Evolutionary conservation across 2,888 invertebrate species (phyloP), one percentile per base, ranked within the genome.

Genomic region (Abrostola tripartita): DNA sequence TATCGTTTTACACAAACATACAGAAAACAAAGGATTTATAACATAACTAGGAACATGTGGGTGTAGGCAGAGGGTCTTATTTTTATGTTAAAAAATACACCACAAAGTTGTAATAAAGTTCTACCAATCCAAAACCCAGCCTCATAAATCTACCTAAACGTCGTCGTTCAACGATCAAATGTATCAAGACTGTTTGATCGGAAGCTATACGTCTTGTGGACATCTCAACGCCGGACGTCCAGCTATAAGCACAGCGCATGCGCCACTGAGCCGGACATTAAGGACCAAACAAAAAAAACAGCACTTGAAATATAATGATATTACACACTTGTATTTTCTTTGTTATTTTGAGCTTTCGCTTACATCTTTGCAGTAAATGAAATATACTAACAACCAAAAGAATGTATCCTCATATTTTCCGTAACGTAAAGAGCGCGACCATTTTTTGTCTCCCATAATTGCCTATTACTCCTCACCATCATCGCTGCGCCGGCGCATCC

Each of bases 171-270:
- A 41, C 37, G 14, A 44, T 37, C 44, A 49, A 85, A 88, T n/a
- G 74, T 87, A 88, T 86, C 91, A 91, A 91, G 77, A 86, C 52
- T 38, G 14, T 12, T 74, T 11, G 14, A 61, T 63, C 71, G 76
- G 79, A 76, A 81, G 72, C 74, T 40, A 60, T 64, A 36, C 58
- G 58, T 70, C 57, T 62, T 73, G 70, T 68, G 68, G 70, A 81
- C 78, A 84, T 83, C 81, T 83, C 81, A 61, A 64, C 68, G 78
- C 84, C 90, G 92, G 88, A 92, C 87, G 87, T 89, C 85, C 91
- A 89, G 73, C 71, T 75, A 68, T 62, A 79, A 77, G 79, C 85
- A 87, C 87, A 88, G 83, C 85, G 86, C 88, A 84, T 87, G 89
- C 88, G 60, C 83, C 91, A 86, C 36, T 87, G 90, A 82, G 53